Conservation (phyloP, 1,140 invertebrate genomes). For the Rhagoletis zephyria region DNA sequence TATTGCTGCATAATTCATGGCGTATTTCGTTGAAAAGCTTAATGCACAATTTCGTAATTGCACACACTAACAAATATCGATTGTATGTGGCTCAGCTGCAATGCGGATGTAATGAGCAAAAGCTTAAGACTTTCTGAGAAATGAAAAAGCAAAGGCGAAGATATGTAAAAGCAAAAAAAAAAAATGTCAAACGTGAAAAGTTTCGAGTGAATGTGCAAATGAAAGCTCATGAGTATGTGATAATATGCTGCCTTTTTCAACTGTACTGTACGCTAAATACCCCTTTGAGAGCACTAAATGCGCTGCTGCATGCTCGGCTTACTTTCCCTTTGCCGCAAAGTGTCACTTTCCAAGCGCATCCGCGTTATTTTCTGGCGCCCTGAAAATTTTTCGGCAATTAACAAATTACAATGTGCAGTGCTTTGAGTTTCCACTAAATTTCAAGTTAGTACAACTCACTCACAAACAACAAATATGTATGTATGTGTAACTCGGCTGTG, state of each 20-base stretch:
- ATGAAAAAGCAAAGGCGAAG: neutral
- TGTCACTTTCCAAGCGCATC: neutral
- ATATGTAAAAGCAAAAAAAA: neutral
- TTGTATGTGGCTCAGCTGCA: neutral
- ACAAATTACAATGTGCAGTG: neutral
- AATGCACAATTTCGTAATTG: too few species aligned
- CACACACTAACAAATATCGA: neutral
- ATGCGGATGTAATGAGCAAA: neutral
- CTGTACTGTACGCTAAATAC: neutral
- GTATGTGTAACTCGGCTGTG: neutral
- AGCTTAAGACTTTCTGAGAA: neutral
- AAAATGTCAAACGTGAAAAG: too few species aligned
- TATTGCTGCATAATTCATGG: neutral
- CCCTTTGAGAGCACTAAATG: too few species aligned
- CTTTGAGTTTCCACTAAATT: neutral
- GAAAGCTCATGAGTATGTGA: neutral
- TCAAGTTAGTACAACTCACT: neutral
- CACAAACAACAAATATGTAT: neutral
- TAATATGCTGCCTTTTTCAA: neutral
- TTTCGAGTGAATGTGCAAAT: neutral
- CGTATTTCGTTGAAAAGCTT: neutral
- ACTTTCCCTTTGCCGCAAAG: neutral
- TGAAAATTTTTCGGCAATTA: constrained; percentile 25
- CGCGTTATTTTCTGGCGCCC: neutral
- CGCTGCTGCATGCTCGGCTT: neutral